Conservation (phyloP, 1,140 invertebrate species). For the Helicorthomorpha holstii region DNA sequence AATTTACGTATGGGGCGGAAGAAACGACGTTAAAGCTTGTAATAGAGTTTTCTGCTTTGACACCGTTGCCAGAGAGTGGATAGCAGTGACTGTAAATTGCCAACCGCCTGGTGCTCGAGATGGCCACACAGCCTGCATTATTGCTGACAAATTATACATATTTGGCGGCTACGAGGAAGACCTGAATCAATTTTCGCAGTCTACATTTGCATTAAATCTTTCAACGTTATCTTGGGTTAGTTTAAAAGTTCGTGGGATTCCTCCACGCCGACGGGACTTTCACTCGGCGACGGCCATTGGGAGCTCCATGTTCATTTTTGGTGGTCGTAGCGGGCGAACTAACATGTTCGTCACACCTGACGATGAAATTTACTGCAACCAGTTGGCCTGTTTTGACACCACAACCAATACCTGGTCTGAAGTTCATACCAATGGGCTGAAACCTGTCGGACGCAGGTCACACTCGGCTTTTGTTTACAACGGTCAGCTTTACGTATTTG, state of each 20-base stretch:
- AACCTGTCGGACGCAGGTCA: slow-evolving; percentile 53
- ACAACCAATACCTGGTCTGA: slow-evolving; percentile 47
- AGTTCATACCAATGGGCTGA: slow-evolving; percentile 33
- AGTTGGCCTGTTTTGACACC: slow-evolving; percentile 58
- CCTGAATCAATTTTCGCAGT: slow-evolving; percentile 57
- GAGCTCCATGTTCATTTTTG: slow-evolving; percentile 66
- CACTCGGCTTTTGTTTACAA: slow-evolving; percentile 72
- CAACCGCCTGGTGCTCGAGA: slow-evolving; percentile 57
- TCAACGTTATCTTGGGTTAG: slow-evolving; percentile 45
- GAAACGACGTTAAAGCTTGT: slow-evolving; percentile 66
- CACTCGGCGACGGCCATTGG: slow-evolving; percentile 59
- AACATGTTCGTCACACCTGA: slow-evolving; percentile 41
- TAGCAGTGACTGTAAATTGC: slow-evolving; percentile 41
- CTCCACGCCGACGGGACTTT: slow-evolving; percentile 64
- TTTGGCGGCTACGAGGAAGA: slow-evolving; percentile 76
- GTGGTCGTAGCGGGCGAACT: slow-evolving; percentile 52
- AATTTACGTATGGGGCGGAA: slow-evolving; percentile 76
- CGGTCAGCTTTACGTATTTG: slow-evolving; percentile 64
- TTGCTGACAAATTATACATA: slow-evolving; percentile 66
- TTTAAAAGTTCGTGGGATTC: slow-evolving; percentile 23
- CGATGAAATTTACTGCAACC: slow-evolving; percentile 56
- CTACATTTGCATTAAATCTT: slow-evolving; percentile 56
- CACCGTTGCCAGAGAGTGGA: slow-evolving; percentile 47
- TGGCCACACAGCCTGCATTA: slow-evolving; percentile 74
- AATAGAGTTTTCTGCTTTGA: slow-evolving; percentile 61